Conservation (phyloP, 2,797 vertebrate genomes). For the Eptatretus atami region DNA sequence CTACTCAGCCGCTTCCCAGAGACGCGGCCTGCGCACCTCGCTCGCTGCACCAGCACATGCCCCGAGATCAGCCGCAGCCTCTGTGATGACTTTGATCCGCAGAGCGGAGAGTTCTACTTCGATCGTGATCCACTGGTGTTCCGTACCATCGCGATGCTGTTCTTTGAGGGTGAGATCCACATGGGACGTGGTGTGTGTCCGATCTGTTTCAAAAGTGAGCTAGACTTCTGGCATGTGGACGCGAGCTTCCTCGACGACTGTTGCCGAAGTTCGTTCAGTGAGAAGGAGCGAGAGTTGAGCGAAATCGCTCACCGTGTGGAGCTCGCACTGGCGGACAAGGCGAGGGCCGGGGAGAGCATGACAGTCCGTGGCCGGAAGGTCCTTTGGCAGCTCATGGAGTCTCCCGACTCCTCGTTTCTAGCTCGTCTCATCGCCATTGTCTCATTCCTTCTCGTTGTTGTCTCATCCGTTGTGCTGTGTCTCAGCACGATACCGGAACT, state of each 20-base stretch:
- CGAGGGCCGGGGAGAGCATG: conserved; percentile 17
- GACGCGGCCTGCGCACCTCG: neutral
- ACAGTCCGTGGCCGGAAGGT: conserved; percentile 28
- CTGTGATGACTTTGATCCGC: conserved; percentile 70
- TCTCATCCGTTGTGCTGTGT: conserved; percentile 72
- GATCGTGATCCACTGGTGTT: conserved; percentile 80
- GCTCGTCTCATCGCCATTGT: conserved; percentile 44
- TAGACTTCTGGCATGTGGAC: conserved; percentile 95
- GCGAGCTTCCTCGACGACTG: conserved; percentile 53
- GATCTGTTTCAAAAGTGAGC: conserved; percentile 76
- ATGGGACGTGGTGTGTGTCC: conserved; percentile 81
- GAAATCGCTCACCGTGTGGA: conserved; percentile 63
- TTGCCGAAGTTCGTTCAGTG: conserved; percentile 48
- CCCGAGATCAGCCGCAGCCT: neutral
- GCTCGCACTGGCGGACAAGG: conserved; percentile 38
- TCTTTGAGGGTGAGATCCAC: conserved; percentile 71
- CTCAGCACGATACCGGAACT: conserved; percentile 68
- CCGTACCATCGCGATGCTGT: conserved; percentile 61
- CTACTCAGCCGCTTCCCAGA: neutral
- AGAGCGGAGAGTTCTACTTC: conserved; percentile 67
- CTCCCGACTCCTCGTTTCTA: conserved; percentile 47
- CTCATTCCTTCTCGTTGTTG: conserved; percentile 53
- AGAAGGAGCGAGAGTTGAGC: conserved; percentile 59
- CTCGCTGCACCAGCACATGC: neutral
- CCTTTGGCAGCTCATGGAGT: conserved; percentile 75